Evolutionary conservation across 2,888 invertebrate genomes (phyloP).

Genomic region (Tetropium fuscum): DNA sequence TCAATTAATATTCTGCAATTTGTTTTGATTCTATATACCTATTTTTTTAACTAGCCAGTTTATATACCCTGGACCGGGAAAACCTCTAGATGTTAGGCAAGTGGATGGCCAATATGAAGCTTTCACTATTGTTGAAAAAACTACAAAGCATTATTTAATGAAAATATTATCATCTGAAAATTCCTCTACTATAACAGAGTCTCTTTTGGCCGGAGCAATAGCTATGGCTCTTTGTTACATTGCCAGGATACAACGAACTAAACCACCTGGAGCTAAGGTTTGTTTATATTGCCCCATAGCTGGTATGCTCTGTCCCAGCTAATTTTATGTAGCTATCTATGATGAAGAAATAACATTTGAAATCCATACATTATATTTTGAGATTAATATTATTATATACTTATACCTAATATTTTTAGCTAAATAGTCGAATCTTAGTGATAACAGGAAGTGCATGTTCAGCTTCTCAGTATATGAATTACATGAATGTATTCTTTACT

Average conservation of each 20-base stretch:
- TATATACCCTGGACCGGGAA: constrained; percentile 80
- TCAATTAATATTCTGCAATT: constrained; percentile 5
- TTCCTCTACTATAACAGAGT: constrained; percentile 70
- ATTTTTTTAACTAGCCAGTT: constrained; percentile 75
- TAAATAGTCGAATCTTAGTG: constrained; percentile 84
- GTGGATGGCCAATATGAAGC: constrained; percentile 93
- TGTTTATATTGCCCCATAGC: no score
- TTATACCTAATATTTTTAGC: constrained; percentile 52
- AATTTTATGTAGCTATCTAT: no score
- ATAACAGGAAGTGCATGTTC: constrained; percentile 93
- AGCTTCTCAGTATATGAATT: constrained; percentile 96
- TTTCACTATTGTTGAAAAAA: constrained; percentile 88
- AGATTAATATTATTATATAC: not conserved
- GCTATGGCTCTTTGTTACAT: constrained; percentile 93
- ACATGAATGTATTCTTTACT: constrained; percentile 98
- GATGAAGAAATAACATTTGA: no score
- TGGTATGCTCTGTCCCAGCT: no score
- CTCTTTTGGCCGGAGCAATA: constrained; percentile 89
- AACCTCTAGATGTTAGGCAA: constrained; percentile 79
- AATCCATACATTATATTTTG: no score
- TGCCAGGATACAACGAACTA: constrained; percentile 75
- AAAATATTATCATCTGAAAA: constrained; percentile 66
- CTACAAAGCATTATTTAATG: constrained; percentile 80
- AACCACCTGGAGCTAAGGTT: constrained; percentile 72
- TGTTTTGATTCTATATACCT: constrained; percentile 13